Conservation (phyloP, 2,113 vertebrate species). For the Dipodomys spectabilis region DNA sequence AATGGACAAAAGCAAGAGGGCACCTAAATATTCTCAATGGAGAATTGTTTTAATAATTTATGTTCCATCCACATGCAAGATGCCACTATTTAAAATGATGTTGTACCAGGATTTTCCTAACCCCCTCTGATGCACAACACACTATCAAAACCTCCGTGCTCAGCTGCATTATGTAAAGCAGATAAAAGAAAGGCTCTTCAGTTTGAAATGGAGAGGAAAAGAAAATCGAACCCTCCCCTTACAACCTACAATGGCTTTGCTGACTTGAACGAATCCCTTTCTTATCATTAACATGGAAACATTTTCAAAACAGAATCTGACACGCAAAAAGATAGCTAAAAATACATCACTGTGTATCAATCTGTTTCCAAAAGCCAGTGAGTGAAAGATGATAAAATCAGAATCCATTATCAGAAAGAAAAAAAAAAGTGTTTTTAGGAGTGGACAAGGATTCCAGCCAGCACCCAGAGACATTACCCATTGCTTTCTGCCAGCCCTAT, state of each 20-base stretch:
- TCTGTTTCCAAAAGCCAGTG: neutral
- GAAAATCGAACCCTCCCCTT: neutral
- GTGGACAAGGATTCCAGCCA: neutral
- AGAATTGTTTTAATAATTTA: constrained; percentile 53
- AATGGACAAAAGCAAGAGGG: neutral
- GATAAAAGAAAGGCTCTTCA: neutral
- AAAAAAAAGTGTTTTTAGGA: neutral
- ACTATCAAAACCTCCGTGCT: neutral
- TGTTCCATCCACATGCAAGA: neutral
- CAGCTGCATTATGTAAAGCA: neutral
- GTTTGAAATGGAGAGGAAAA: neutral
- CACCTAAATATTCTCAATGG: constrained; percentile 31
- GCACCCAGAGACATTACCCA: neutral
- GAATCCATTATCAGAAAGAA: neutral
- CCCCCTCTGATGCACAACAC: constrained; percentile 13
- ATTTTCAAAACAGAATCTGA: neutral
- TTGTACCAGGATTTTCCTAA: neutral
- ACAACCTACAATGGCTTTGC: neutral
- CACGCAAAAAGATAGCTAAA: neutral
- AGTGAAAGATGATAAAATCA: neutral
- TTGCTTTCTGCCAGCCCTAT: neutral
- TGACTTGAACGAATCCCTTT: neutral
- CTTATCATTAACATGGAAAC: constrained; percentile 5
- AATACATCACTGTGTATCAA: neutral
- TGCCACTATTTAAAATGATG: constrained; percentile 9